Evolutionary conservation across 2,113 vertebrate species (phyloP).

Genomic region (Eretmochelys imbricata): DNA sequence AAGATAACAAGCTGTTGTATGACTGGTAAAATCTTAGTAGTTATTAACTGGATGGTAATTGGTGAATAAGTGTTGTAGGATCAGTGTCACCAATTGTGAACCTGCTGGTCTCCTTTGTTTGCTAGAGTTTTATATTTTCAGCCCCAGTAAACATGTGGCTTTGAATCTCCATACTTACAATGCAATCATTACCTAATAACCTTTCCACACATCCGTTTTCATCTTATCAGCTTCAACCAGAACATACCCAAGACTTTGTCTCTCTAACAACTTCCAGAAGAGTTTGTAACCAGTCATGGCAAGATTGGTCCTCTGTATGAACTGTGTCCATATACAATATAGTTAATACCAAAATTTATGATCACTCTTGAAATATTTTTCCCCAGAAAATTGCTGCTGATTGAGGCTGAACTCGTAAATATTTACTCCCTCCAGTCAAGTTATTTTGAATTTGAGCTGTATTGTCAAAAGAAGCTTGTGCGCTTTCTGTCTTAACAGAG

Average conservation of each 20-base stretch:
- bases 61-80: not conserved
- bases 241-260: not conserved
- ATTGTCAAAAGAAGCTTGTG: not conserved
- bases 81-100: not conserved
- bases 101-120: constrained; percentile 6
- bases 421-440: not conserved
- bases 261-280: not conserved
- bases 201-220: not conserved
- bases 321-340: not conserved
- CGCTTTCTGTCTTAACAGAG: not conserved
- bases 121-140: not conserved
- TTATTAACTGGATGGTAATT: not conserved
- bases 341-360: constrained; percentile 1
- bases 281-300: not conserved
- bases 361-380: constrained; percentile 15
- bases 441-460: not conserved
- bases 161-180: not conserved
- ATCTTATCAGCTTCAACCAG: not conserved
- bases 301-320: not conserved
- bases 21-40: not conserved
- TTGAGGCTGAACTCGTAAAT: constrained; percentile 6
- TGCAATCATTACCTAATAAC: rapidly evolving
- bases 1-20: not conserved
- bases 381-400: not conserved
- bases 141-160: rapidly evolving